Evolutionary conservation across 1,140 invertebrate species (phyloP).

Genomic region (Plectus sambesii): DNA sequence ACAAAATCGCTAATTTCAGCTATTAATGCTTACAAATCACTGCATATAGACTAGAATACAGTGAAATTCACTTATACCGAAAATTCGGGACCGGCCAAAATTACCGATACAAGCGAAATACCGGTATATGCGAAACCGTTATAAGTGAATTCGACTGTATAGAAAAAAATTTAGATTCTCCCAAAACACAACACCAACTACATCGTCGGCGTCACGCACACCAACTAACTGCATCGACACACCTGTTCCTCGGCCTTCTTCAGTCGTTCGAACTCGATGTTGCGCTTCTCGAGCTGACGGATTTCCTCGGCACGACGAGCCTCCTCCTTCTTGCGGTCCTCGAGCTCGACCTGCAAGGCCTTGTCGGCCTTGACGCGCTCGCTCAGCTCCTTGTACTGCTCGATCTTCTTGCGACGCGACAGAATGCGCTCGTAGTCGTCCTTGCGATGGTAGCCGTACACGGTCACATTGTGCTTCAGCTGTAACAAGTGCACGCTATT

Average conservation of each 20-base stretch:
- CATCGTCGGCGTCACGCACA: slow-evolving; percentile 14
- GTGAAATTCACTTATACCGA: no score
- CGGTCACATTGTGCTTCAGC: slow-evolving; percentile 25
- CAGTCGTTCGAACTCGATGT: slow-evolving; percentile 35
- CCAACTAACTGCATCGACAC: slow-evolving; percentile 15
- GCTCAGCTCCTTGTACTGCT: slow-evolving; percentile 39
- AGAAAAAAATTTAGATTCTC: slow-evolving; percentile 3
- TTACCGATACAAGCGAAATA: no score
- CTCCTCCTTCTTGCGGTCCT: slow-evolving; percentile 34
- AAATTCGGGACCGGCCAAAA: no score
- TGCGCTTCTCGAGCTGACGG: slow-evolving; percentile 36
- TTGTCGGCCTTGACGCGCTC: slow-evolving; percentile 35
- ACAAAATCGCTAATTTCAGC: no score
- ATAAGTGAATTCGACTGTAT: no score
- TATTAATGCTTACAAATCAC: no score
- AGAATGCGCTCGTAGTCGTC: slow-evolving; percentile 40
- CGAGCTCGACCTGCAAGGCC: slow-evolving; percentile 24
- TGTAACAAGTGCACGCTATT: no score
- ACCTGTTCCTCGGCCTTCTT: slow-evolving; percentile 35
- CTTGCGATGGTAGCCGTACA: slow-evolving; percentile 28
- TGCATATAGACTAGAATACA: no score
- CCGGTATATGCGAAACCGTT: no score
- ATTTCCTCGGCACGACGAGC: slow-evolving; percentile 37
- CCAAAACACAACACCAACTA: background rate
- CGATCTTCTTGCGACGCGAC: slow-evolving; percentile 34